Base-by-base conservation (phyloP, 92 coral and sea anemone genomes). In the Chrysogorgia sp. region DNA sequence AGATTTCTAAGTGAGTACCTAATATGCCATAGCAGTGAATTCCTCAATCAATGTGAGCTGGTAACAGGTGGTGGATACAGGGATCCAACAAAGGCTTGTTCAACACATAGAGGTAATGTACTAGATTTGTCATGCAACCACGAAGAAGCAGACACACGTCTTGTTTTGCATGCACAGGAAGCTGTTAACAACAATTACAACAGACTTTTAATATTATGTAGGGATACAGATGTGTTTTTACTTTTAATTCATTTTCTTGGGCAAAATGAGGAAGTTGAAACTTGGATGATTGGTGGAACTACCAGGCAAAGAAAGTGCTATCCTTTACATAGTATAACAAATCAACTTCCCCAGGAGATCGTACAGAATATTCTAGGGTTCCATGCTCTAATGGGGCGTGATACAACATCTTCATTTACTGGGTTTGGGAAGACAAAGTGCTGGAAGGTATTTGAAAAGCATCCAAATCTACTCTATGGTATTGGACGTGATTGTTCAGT, bases 271-370 rank as follows among this genome's bases (percentile, higher is more conserved):
- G 48, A 48, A 29, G 34, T 71, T 49, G 61, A 71, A 32, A 71
- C 77, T 26, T 71, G 77, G 77, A 71, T 71, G 77, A 35, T 71
- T 71, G 60, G 43, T 48, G 77, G 77, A 9, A 48, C 34, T 49
- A 62, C 77, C 2, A 48, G 23, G 25, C 60, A 29, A 48, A 50
- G 33, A 22, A 71, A 71, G 45, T 71, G 62, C 29, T 71, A 25
- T 71, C 61, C 77, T 49, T 15, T 71, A 1, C 34, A 71, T 26
- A 7, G 2, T 17, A 52, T 48, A 6, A 33, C 77, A 48, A 20
- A n/a, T 24, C 60, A 69, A 60, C 58, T 77, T 22, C 71, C 83
- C 0, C n/a, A n/a, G n/a, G n/a, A n/a, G n/a, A n/a, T n/a, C n/a
- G n/a, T n/a, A n/a, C n/a, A n/a, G n/a, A n/a, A n/a, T n/a, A n/a